phyloP scores from a whole-genome alignment of 2,888 invertebrate genomes.

The Neoaliturus tenellus region DNA sequence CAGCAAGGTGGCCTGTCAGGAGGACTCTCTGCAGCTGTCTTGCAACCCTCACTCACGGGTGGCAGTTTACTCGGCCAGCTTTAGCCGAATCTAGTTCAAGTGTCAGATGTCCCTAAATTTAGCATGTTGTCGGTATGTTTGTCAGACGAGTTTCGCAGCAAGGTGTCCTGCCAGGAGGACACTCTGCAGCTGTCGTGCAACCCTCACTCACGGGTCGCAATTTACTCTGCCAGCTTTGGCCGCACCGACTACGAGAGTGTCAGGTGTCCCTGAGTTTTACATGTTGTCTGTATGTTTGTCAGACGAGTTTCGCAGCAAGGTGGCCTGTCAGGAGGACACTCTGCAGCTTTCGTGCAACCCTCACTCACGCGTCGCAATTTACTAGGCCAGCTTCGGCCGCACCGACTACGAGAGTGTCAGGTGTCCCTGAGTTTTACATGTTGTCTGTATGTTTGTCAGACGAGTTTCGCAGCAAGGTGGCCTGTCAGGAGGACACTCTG shows the following conservation, averaged over 20 bases:
- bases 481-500: constrained; percentile 69
- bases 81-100: constrained; percentile 91
- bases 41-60: constrained; percentile 93
- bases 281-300: too few species aligned
- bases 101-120: constrained; percentile 83
- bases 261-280: constrained; percentile 89
- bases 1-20: constrained; percentile 84
- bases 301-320: constrained; percentile 96
- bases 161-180: constrained; percentile 78
- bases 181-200: constrained; percentile 85
- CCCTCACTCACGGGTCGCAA: constrained; percentile 91
- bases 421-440: too few species aligned
- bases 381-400: constrained; percentile 94
- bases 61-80: constrained; percentile 95
- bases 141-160: constrained; percentile 96
- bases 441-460: too few species aligned
- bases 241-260: constrained; percentile 91
- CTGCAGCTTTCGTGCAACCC: constrained; percentile 89
- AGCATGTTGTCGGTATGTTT: too few species aligned
- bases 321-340: constrained; percentile 74
- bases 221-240: constrained; percentile 95
- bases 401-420: constrained; percentile 92
- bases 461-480: constrained; percentile 95
- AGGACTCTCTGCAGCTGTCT: constrained; percentile 77
- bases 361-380: constrained; percentile 92